Base-by-base conservation (phyloP, 2,888 invertebrate species). In the Lordiphosa andalusiaca region DNA sequence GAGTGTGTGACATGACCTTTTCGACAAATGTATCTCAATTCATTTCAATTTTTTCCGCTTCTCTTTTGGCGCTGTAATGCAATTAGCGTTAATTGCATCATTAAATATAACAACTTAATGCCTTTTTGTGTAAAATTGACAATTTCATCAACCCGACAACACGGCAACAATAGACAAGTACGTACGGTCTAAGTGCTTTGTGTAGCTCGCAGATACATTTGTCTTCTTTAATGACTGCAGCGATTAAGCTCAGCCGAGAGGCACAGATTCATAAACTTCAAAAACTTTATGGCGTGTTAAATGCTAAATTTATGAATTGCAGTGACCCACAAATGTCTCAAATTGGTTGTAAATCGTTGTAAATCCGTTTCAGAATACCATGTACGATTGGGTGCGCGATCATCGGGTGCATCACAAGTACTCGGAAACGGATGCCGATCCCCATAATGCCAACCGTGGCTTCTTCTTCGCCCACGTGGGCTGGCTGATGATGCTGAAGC, bases 401-500 rank as follows among this genome's bases (percentile, higher is more conserved):
- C 95, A 95, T 88, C 91, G 95, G 59, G 94, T 94, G 0, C 95
- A 95, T 85, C 95, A 95, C 88, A 95, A 95, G 86, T 95, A 94
- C 88, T 94, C 95, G 16, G 96, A 96, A 87, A 95, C 95, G 0
- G 91, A 93, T 70, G 95, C 95, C 0, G 96, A 96, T 90, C 96
- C 96, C 0, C 96, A 96, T 87, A 93, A 96, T 87, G 93, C 93
- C 3, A 92, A 92, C 54, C 91, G 95, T 6, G 97, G 97, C 0
- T 97, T 98, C 90, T 96, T 96, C 90, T 98, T 97, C 90, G 91
- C 97, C 0, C 98, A 98, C 87, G 93, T 97, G 36, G 98, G 98
- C 19, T 98, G 98, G 98, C 91, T 98, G 19, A 94, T 95, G 93
- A 93, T 94, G 92, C 92, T 93, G 76, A 97, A 98, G 88, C 97